Evolutionary conservation across 2,113 vertebrate genomes (phyloP).

Genomic region (Muntiacus reevesi): DNA sequence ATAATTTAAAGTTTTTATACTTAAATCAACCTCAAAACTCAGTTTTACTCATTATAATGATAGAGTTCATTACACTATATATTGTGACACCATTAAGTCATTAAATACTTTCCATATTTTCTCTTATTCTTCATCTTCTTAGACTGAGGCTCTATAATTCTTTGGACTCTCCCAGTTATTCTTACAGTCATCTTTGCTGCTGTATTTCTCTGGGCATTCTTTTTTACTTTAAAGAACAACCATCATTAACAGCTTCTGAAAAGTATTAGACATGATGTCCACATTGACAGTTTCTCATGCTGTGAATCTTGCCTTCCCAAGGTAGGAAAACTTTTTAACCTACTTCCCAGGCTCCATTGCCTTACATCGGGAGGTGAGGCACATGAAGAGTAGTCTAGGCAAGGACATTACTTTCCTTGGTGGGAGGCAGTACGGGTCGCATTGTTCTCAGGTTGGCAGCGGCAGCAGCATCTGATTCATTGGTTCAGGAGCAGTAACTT

Average conservation of each 20-base stretch:
- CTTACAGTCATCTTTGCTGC: not conserved
- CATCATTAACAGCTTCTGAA: not conserved
- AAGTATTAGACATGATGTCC: not conserved
- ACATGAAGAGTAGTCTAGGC: not conserved
- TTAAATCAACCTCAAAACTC: not conserved
- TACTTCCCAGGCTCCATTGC: not conserved
- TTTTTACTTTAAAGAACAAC: conserved; percentile 5
- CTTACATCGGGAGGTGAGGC: not conserved
- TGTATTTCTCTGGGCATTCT: not conserved
- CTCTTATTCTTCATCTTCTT: not conserved
- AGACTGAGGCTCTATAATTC: not conserved
- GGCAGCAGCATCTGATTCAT: not conserved
- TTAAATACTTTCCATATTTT: not conserved
- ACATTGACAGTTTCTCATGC: not conserved
- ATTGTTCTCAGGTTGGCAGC: not conserved
- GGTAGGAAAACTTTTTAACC: not conserved
- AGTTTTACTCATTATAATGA: not conserved
- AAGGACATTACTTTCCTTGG: not conserved
- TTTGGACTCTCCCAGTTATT: not conserved
- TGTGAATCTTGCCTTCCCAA: not conserved
- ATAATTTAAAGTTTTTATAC: not conserved
- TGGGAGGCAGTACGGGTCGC: too few relatives aligned
- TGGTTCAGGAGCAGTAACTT: not conserved
- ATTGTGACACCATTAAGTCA: not conserved
- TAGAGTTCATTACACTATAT: not conserved